Conservation (phyloP, 2,113 vertebrate genomes). For the Charina bottae region DNA sequence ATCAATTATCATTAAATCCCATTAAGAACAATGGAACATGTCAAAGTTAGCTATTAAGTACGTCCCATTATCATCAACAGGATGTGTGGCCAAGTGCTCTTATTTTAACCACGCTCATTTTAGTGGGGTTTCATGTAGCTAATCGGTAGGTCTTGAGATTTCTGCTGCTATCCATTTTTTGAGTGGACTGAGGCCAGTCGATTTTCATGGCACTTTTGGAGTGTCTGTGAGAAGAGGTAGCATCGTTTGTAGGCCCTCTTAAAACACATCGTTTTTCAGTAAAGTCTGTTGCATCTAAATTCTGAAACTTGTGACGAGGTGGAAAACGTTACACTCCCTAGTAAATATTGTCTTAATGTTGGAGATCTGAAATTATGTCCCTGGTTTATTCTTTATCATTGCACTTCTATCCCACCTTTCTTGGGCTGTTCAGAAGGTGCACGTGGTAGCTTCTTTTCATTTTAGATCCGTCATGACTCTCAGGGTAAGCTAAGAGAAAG, state of each 20-base stretch:
- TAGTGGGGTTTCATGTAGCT: not conserved
- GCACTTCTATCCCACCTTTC: not conserved
- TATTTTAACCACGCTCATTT: not conserved
- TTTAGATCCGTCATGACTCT: not conserved
- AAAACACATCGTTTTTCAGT: not conserved
- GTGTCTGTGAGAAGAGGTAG: not conserved
- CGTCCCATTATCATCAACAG: no score
- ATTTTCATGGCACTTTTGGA: not conserved
- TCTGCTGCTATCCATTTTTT: not conserved
- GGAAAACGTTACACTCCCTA: not conserved
- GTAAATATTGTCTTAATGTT: constrained; percentile 44
- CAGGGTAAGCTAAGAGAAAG: not conserved
- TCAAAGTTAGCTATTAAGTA: not conserved
- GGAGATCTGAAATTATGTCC: constrained; percentile 29
- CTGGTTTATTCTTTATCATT: constrained; percentile 24
- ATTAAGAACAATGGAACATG: not conserved
- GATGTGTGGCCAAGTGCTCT: not conserved
- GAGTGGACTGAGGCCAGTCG: not conserved
- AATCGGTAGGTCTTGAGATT: not conserved
- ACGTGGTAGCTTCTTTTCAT: not conserved
- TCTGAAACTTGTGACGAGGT: constrained; percentile 5
- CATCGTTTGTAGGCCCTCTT: not conserved
- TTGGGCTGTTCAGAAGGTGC: constrained; percentile 17
- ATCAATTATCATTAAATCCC: not conserved
- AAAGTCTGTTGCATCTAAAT: no score